Base-by-base conservation (phyloP, 2,797 vertebrate genomes). In the Scolopax rusticola region DNA sequence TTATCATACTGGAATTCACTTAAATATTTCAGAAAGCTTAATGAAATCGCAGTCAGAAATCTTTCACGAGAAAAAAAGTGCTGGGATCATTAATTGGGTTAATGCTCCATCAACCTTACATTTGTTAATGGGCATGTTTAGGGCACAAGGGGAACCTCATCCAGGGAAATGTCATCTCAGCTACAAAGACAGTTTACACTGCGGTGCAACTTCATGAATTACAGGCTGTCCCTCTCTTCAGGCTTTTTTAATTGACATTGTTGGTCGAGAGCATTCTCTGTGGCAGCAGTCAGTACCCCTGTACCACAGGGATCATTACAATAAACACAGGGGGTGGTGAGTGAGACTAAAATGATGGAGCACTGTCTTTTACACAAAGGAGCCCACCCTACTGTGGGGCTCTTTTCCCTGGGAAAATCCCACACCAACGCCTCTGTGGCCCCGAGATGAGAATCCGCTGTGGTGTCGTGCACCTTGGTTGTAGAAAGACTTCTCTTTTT, bases 21-120 rank as follows among this genome's bases (percentile, higher is more conserved):
- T 90, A 59, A 90, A 12, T 94, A 51, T 94, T 90, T 94, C 76
- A 70, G 74, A 90, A 88, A 81, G 56, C 67, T 93, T 85, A 47
- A 4, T 94, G 75, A 88, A 81, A 76, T 65, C 1, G 1, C 47
- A 79, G 65, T n/a, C 59, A 81, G 78, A 82, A 91, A 63, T 76
- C 87, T 88, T 95, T 70, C 41, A 63, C 41, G 40, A 65, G 75
- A 14, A 32, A 59, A 87, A 89, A 73, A 47, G 53, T 8, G 2
- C 12, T 0, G 1, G 75, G 51, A 91, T 93, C 85, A 56, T 95
- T 96, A 93, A 86, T 89, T 86, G 86, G 83, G 87, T 96, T 93
- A 95, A 82, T 77, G 81, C 89, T 93, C 67, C 65, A 56, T 85
- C 90, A 90, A 0, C 83, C 85, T 90, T 67, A 43, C 32, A 4